Percentiles rank a stretch among this genome's conserved stretches.
These are phyloP conservation scores for Macrobrachium rosenbergii DNA, from an alignment of 1,140 invertebrate genomes.

Conservation along the genomic window DNA sequence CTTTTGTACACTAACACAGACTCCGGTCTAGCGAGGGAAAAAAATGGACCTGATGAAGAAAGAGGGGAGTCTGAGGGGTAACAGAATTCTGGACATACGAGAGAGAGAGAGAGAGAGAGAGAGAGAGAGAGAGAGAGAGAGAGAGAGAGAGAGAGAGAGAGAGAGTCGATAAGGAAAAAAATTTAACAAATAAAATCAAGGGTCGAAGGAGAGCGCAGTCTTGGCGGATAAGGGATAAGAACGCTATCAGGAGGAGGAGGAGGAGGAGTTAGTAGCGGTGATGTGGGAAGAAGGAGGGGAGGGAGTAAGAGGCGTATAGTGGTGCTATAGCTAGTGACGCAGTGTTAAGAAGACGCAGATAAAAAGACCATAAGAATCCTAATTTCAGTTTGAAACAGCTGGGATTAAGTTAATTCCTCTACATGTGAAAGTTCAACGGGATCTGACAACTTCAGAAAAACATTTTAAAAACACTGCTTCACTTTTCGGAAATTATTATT, in stretches of 20 bases:
- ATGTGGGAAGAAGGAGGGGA: background rate
- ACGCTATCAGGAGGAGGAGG: too few species aligned
- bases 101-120: conserved; percentile 1
- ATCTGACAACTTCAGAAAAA: too few species aligned
- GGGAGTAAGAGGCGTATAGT: background rate
- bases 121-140: background rate
- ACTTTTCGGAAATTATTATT: too few species aligned
- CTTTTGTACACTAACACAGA: conserved; percentile 44
- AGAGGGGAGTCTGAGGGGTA: background rate
- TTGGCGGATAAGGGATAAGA: too few species aligned
- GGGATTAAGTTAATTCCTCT: too few species aligned
- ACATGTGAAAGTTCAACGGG: too few species aligned
- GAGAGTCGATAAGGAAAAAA: background rate
- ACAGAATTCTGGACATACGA: background rate
- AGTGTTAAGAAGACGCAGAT: background rate
- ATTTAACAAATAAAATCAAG: too few species aligned
- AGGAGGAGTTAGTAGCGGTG: too few species aligned
- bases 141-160: background rate
- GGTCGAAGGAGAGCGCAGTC: too few species aligned
- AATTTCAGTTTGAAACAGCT: too few species aligned
- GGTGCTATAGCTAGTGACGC: background rate
- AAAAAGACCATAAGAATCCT: background rate
- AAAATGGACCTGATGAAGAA: background rate
- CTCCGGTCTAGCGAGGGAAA: background rate
- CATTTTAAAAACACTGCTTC: too few species aligned